These are phyloP conservation scores for Polydrusus tereticollis DNA, from an alignment of 2,888 invertebrate species.

Conservation along the genomic window DNA sequence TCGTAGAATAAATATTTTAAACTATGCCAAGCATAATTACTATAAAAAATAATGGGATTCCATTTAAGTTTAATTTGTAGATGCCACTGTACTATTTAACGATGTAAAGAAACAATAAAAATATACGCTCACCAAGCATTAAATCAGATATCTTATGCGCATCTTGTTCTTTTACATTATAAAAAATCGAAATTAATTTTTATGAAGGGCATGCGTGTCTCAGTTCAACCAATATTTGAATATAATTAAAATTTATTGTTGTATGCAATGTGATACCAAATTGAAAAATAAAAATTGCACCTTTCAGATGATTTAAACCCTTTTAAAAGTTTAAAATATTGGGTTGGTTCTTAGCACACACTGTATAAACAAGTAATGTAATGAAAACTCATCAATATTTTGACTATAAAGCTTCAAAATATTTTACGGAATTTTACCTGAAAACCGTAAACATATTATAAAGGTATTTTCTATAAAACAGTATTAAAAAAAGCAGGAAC, in stretches of 20 bases:
- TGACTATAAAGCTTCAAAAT: conserved; percentile 12
- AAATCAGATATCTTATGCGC: conserved; percentile 25
- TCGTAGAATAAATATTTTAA: no score
- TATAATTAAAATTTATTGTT: no score
- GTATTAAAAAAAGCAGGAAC: conserved; percentile 33
- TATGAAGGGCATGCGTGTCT: neutral
- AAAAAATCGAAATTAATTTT: conserved; percentile 20
- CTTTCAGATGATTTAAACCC: no score
- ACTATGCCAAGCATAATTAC: conserved; percentile 28
- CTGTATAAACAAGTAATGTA: conserved; percentile 18
- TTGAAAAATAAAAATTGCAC: no score
- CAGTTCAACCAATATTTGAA: no score
- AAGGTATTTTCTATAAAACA: conserved; percentile 26
- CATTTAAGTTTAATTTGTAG: conserved; percentile 24
- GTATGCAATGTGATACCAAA: no score
- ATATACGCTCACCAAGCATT: conserved; percentile 29
- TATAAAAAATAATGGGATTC: conserved; percentile 26
- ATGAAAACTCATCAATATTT: conserved; percentile 5
- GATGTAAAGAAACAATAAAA: conserved; percentile 26
- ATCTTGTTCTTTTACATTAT: conserved; percentile 28
- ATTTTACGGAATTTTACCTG: conserved; percentile 32
- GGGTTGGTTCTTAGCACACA: neutral
- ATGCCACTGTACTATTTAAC: conserved; percentile 32
- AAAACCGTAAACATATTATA: conserved; percentile 23
- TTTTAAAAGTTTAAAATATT: neutral